phyloP scores from a whole-genome alignment of 2,113 vertebrate genomes.

The Pipra filicauda region DNA sequence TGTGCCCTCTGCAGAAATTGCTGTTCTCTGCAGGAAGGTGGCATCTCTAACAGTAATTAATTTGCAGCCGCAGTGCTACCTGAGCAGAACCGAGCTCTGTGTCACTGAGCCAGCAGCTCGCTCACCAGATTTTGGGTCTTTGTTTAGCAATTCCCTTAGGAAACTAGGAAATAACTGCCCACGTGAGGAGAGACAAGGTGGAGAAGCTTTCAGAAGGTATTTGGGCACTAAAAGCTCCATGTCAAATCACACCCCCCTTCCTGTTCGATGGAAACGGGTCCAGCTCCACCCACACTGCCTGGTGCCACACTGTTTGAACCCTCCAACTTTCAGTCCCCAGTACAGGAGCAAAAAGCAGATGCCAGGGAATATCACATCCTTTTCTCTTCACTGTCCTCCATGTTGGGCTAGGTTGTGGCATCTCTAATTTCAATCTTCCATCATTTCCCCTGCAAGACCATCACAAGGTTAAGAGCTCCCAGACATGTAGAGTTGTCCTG shows the following conservation, averaged over 20 bases:
- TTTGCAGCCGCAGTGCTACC: conserved; percentile 31
- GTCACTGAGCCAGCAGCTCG: not conserved
- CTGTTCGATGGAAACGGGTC: not conserved
- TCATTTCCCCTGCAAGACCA: not conserved
- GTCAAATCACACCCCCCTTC: not conserved
- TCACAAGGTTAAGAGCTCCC: not conserved
- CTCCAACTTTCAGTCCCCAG: not conserved
- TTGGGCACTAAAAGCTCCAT: not conserved
- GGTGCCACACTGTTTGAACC: not conserved
- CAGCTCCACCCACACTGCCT: not conserved
- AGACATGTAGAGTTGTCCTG: not conserved
- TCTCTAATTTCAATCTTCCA: not conserved
- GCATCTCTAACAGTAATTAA: conserved; percentile 45
- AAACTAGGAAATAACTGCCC: not conserved
- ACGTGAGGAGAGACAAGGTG: not conserved
- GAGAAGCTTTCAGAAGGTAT: not conserved
- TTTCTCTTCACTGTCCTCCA: not conserved
- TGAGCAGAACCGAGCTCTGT: not conserved
- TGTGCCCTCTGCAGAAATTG: conserved; percentile 15
- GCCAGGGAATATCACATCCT: not conserved
- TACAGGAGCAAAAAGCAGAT: not conserved
- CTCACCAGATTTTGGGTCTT: not conserved
- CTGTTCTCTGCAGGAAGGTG: conserved; percentile 51
- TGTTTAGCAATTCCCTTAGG: not conserved
- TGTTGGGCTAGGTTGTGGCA: not conserved